A percentile compares a stretch with the other conserved stretches of the same genome.
phyloP scores from a whole-genome alignment of 2,888 invertebrate species.

The Hypena proboscidalis region DNA sequence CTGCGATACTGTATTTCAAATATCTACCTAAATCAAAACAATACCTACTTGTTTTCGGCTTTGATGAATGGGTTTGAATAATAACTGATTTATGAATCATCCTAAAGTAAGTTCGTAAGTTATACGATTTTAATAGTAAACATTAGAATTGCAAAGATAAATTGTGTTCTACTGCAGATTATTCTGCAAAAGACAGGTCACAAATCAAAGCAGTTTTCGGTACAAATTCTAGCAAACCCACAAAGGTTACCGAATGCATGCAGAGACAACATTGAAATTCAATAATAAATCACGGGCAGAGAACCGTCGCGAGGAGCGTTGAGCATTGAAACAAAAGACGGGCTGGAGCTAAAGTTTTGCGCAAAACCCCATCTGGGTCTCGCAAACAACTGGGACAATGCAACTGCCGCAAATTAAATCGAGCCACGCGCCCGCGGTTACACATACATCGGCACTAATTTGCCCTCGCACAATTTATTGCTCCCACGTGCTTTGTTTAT shows the following conservation, averaged over 20 bases:
- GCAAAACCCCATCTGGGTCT: slow-evolving; percentile 54
- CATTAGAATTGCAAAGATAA: no score
- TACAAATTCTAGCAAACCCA: slow-evolving; percentile 8
- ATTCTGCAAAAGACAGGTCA: background rate
- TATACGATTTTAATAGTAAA: no score
- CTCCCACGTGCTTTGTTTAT: slow-evolving; percentile 59
- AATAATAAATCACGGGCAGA: slow-evolving; percentile 54
- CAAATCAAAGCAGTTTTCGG: background rate
- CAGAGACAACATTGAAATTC: slow-evolving; percentile 48
- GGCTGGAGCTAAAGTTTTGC: slow-evolving; percentile 51
- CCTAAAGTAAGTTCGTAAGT: no score
- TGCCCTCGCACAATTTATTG: slow-evolving; percentile 64
- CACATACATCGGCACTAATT: slow-evolving; percentile 69
- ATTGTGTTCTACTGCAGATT: background rate
- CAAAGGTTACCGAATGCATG: slow-evolving; percentile 19
- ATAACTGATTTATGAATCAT: no score
- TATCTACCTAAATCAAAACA: no score
- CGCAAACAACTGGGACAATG: slow-evolving; percentile 66
- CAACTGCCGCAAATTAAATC: slow-evolving; percentile 66
- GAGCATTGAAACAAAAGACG: slow-evolving; percentile 61
- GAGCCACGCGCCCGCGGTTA: slow-evolving; percentile 54
- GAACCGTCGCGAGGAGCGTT: slow-evolving; percentile 46
- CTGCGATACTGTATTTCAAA: no score
- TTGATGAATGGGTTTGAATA: no score
- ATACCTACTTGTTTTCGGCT: no score